These are phyloP conservation scores for Cantharis flavilabris DNA, from an alignment of 2,888 invertebrate species.

Conservation along the genomic window DNA sequence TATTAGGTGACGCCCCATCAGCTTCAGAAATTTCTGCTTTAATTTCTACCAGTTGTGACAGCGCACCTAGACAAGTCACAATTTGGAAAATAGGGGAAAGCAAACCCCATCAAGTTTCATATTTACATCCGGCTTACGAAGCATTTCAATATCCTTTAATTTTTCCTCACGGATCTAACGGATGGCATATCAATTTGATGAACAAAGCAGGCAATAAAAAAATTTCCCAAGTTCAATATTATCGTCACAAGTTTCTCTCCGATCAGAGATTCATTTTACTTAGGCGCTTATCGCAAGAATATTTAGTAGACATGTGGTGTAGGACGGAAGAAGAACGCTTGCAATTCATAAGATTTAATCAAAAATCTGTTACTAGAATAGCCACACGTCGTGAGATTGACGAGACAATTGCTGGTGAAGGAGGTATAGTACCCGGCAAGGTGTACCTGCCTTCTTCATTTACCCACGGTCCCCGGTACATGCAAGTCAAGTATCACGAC, in stretches of 20 bases:
- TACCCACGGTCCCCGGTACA: background rate
- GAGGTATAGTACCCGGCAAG: background rate
- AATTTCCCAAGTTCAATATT: background rate
- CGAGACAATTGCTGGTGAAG: background rate
- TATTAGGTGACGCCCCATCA: background rate
- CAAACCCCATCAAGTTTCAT: background rate
- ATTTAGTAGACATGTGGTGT: background rate
- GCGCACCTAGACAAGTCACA: background rate
- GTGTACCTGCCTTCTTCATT: background rate
- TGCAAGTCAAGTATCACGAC: background rate
- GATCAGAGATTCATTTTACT: background rate
- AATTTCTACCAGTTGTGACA: background rate
- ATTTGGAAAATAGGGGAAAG: background rate
- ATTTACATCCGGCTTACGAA: background rate
- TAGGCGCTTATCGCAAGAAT: background rate
- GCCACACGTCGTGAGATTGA: background rate
- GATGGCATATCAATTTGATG: background rate
- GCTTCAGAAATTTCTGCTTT: background rate
- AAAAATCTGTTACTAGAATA: background rate
- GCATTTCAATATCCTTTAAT: background rate
- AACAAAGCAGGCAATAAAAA: background rate
- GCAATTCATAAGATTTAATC: background rate
- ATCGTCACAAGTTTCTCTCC: background rate
- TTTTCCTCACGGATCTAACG: background rate
- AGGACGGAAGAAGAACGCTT: background rate